Conservation (phyloP, 2,888 invertebrate species). For the Fragum fragum region DNA sequence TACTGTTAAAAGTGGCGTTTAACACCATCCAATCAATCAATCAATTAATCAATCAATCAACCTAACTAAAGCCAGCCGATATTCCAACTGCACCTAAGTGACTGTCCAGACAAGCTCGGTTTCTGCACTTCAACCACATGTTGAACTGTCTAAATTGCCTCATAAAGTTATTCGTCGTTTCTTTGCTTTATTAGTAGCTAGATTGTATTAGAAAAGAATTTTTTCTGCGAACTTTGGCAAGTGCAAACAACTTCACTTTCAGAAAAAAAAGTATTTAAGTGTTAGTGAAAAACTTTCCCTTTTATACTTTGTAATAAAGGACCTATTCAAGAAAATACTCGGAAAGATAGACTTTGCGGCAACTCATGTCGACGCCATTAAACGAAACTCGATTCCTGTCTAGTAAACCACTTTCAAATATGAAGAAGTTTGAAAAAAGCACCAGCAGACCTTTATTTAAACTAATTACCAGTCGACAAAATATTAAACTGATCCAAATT, state of each 20-base stretch:
- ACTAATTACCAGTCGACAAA: background rate
- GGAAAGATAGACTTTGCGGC: background rate
- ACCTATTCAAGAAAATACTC: conserved; percentile 3
- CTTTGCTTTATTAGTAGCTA: no score
- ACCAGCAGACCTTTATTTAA: no score
- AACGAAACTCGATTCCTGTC: background rate
- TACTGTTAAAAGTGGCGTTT: no score
- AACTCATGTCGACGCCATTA: conserved; percentile 6
- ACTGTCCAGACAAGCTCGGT: no score
- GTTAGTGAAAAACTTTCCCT: background rate
- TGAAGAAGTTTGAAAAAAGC: conserved; percentile 1
- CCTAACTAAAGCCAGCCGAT: no score
- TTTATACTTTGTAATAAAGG: background rate
- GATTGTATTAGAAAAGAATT: no score
- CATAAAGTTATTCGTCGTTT: no score
- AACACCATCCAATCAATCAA: no score
- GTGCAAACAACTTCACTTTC: background rate
- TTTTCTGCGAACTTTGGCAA: background rate
- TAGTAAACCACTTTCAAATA: conserved; percentile 15
- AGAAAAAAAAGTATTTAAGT: background rate
- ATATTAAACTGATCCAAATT: background rate
- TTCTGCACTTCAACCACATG: no score
- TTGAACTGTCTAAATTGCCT: no score
- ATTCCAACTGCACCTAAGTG: no score
- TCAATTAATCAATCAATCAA: no score